These are phyloP conservation scores for Ernsta delagoae DNA, from an alignment of 2,888 invertebrate genomes.

Conservation along the genomic window DNA sequence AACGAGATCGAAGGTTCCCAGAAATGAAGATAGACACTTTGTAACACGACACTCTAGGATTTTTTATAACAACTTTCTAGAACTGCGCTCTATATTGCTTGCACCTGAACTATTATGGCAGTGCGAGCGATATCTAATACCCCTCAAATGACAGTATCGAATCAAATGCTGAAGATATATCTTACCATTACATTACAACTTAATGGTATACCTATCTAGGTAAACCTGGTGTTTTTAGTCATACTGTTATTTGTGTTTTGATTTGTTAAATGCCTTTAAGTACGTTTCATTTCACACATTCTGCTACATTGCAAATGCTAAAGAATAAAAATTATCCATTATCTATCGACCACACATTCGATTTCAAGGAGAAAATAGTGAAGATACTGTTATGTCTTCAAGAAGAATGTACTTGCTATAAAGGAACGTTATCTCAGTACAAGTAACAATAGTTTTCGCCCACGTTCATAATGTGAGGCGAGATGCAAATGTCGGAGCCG, in stretches of 20 bases:
- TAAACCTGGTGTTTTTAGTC: too few relatives aligned
- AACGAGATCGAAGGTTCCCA: slow-evolving; percentile 43
- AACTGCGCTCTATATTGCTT: slow-evolving; percentile 46
- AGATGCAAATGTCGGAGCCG: slow-evolving; percentile 47
- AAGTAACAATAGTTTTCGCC: slow-evolving; percentile 30
- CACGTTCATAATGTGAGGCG: slow-evolving; percentile 34
- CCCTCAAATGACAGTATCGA: background rate
- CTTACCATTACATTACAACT: background rate
- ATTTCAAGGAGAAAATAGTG: too few relatives aligned
- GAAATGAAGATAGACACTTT: slow-evolving; percentile 44
- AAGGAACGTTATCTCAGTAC: slow-evolving; percentile 13
- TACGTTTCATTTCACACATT: background rate
- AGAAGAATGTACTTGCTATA: background rate
- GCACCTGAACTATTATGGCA: slow-evolving; percentile 19
- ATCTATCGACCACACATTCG: too few relatives aligned
- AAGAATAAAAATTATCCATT: too few relatives aligned
- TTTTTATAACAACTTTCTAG: slow-evolving; percentile 49
- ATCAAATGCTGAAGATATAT: background rate
- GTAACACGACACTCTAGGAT: slow-evolving; percentile 49
- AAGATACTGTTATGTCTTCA: background rate
- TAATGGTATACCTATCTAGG: too few relatives aligned
- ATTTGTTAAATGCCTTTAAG: too few relatives aligned
- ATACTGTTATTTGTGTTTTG: too few relatives aligned
- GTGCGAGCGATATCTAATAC: background rate
- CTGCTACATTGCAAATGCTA: too few relatives aligned